Evolutionary conservation across 2,797 vertebrate genomes (phyloP).

Genomic region (Myoxocephalus aenaeus): DNA sequence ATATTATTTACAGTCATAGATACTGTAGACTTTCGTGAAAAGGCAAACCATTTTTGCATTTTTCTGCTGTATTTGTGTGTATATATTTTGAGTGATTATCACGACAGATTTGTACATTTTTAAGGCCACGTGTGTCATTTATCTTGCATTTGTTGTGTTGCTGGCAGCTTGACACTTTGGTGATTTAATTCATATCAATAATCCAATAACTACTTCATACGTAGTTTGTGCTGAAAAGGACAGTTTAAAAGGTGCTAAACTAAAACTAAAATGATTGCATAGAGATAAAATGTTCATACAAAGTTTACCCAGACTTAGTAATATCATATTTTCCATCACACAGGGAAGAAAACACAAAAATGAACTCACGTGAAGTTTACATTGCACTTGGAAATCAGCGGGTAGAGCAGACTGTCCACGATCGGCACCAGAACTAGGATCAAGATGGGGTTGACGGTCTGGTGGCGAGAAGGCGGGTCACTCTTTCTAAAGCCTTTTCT

Average conservation of each 20-base stretch:
- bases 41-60: too few relatives aligned
- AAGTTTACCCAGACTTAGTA: neutral
- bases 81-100: neutral
- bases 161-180: too few relatives aligned
- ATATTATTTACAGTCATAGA: too few relatives aligned
- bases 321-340: neutral
- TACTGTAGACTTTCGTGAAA: too few relatives aligned
- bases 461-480: conserved; percentile 10
- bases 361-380: conserved; percentile 91
- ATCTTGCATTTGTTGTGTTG: too few relatives aligned
- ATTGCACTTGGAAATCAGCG: conserved; percentile 90
- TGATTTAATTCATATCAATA: too few relatives aligned
- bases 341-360: neutral
- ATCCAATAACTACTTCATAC: neutral
- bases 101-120: neutral
- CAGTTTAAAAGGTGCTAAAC: neutral
- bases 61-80: neutral
- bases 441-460: conserved; percentile 94
- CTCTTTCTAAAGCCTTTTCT: neutral
- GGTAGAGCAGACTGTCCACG: conserved; percentile 88
- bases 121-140: neutral
- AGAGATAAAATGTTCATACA: neutral
- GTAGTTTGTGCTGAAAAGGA: neutral
- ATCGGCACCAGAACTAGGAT: conserved; percentile 92
- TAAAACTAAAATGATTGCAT: neutral